These are phyloP conservation scores for Carcina quercana DNA, from an alignment of 2,888 invertebrate genomes.

Conservation along the genomic window DNA sequence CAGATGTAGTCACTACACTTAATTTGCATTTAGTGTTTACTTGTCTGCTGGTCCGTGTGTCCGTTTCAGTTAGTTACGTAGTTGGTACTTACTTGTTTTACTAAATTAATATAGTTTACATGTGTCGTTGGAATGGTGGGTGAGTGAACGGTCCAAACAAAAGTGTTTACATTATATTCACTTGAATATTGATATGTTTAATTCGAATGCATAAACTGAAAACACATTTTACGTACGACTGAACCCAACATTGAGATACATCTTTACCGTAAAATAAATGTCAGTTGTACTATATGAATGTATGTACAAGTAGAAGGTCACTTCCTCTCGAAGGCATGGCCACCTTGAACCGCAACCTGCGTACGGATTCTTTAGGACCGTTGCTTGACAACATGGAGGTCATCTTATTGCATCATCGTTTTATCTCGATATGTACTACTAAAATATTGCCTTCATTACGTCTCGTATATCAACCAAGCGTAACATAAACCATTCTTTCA, in stretches of 20 bases:
- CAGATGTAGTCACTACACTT: constrained; percentile 31
- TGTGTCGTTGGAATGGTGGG: too few species aligned
- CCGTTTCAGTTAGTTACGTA: too few species aligned
- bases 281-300: constrained; percentile 1
- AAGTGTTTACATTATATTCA: background rate
- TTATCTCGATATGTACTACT: constrained; percentile 1
- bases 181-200: background rate
- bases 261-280: background rate
- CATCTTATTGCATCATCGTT: constrained; percentile 11
- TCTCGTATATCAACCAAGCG: background rate
- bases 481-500: too few species aligned
- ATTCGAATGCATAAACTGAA: background rate
- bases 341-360: constrained; percentile 43
- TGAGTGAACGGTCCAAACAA: too few species aligned
- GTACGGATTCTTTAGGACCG: constrained; percentile 13
- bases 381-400: constrained; percentile 23
- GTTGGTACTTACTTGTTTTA: too few species aligned
- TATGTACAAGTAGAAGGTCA: constrained; percentile 25
- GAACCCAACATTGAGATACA: background rate
- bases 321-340: constrained; percentile 36
- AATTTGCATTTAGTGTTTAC: constrained; percentile 42
- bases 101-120: too few species aligned
- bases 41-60: constrained; percentile 31
- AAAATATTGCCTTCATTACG: constrained; percentile 1
- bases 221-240: background rate